phyloP scores from a whole-genome alignment of 2,113 vertebrate species.

The Seriola quinqueradiata region DNA sequence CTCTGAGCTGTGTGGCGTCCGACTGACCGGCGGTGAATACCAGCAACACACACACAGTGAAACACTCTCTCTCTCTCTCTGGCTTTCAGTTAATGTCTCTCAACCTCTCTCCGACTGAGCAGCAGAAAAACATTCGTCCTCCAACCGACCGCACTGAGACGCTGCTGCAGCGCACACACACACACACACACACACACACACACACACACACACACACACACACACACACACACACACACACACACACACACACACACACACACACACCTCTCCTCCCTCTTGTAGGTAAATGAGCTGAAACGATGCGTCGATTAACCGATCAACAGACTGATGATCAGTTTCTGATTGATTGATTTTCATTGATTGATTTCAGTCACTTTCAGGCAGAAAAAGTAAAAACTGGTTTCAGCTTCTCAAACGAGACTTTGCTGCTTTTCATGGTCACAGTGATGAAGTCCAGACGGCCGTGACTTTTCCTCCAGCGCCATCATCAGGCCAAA shows the following conservation, averaged over 20 bases:
- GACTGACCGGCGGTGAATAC: not conserved
- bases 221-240: not conserved
- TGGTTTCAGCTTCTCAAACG: not conserved
- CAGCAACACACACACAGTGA: slow-evolving; percentile 5
- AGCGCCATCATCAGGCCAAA: not conserved
- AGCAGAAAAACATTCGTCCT: slow-evolving; percentile 31
- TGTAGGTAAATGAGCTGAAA: not conserved
- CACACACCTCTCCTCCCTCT: not conserved
- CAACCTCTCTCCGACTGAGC: slow-evolving; percentile 8
- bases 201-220: not conserved
- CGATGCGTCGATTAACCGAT: not conserved
- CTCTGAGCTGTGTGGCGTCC: slow-evolving; percentile 11
- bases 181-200: slow-evolving; percentile 8
- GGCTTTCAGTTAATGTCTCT: not conserved
- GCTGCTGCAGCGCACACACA: slow-evolving; percentile 13
- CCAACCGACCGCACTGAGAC: slow-evolving; percentile 28
- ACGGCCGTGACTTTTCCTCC: not conserved
- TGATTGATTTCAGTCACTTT: too few species aligned
- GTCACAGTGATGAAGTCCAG: not conserved
- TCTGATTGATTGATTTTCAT: too few species aligned
- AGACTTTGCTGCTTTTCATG: not conserved
- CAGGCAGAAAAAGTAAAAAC: not conserved
- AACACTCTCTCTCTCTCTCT: not conserved
- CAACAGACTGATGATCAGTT: too few species aligned
- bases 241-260: slow-evolving; percentile 27